These are phyloP conservation scores for Dasyurus viverrinus DNA, from an alignment of 2,113 vertebrate genomes.

Conservation along the genomic window DNA sequence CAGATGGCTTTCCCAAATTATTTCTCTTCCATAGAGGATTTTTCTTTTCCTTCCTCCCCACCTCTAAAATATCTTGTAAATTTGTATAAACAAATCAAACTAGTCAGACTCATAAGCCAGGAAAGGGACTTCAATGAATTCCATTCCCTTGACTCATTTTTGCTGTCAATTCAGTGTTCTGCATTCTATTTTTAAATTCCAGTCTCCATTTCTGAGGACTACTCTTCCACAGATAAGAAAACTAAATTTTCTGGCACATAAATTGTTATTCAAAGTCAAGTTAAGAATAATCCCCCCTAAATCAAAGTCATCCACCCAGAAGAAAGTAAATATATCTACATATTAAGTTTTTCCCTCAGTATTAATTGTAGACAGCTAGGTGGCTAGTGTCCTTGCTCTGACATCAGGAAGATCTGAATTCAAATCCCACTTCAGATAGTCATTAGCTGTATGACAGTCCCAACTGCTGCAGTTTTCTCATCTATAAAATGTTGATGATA, in stretches of 20 bases:
- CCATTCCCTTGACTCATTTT: not conserved
- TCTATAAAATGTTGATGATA: not conserved
- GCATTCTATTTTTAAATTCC: not conserved
- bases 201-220: not conserved
- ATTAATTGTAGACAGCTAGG: not conserved
- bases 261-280: slow-evolving; percentile 23
- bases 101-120: not conserved
- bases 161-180: not conserved
- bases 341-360: slow-evolving; percentile 13
- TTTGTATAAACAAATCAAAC: not conserved
- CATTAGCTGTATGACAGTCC: not conserved
- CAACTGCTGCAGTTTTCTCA: not conserved
- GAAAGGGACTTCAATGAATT: not conserved
- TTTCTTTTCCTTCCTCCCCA: not conserved
- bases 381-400: not conserved
- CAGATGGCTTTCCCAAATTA: not conserved
- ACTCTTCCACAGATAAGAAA: slow-evolving; percentile 26
- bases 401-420: not conserved
- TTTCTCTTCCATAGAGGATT: not conserved
- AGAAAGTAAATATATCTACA: slow-evolving; percentile 7
- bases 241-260: not conserved
- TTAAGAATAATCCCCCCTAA: slow-evolving; percentile 30
- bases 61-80: not conserved
- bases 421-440: not conserved
- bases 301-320: not conserved